Evolutionary conservation across 23 tunicate genomes (phyloP).

Genomic region (Phallusia fumigata): DNA sequence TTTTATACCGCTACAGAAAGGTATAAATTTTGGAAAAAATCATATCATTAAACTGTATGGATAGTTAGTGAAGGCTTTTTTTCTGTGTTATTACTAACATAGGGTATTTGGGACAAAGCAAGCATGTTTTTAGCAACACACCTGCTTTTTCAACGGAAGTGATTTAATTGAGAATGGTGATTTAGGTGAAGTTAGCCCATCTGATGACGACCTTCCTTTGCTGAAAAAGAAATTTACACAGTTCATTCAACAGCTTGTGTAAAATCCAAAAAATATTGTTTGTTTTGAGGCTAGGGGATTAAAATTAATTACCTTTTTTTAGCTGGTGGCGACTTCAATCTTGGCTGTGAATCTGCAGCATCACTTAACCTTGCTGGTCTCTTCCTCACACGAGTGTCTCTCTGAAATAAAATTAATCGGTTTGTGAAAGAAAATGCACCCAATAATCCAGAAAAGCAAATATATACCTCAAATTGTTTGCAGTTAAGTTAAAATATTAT

Average conservation of each 20-base stretch:
- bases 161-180: constrained; percentile 46
- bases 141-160: constrained; percentile 72
- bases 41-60: too few species aligned
- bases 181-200: constrained; percentile 1
- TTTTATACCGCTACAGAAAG: too few species aligned
- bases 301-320: background rate
- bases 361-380: constrained; percentile 34
- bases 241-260: background rate
- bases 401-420: background rate
- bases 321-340: background rate
- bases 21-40: too few species aligned
- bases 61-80: too few species aligned
- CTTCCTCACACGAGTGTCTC: constrained; percentile 24
- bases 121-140: background rate
- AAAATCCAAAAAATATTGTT: background rate
- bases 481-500: too few species aligned
- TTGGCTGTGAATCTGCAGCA: constrained; percentile 13
- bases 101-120: too few species aligned
- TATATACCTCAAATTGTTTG: too few species aligned
- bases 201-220: constrained; percentile 14
- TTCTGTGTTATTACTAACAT: too few species aligned
- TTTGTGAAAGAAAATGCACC: too few species aligned
- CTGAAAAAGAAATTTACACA: background rate
- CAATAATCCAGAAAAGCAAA: too few species aligned
- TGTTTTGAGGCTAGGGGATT: background rate